Conservation (phyloP, 2,797 vertebrate species). For the Poeciliopsis presidionis region DNA sequence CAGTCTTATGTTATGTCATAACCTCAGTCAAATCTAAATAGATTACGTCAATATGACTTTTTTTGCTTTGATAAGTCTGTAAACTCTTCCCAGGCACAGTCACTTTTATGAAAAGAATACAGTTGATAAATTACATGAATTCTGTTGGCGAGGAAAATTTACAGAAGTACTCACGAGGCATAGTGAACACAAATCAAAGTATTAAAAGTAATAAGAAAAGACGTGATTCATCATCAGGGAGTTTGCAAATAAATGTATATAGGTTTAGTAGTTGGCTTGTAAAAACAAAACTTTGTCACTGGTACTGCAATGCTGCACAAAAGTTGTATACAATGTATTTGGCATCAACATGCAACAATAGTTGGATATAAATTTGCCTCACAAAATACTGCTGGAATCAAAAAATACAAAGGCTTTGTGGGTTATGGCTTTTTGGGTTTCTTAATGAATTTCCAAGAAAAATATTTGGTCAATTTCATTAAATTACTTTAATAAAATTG, state of each 20-base stretch:
- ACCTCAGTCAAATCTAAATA: not conserved
- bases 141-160: not conserved
- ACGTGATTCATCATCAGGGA: too few species aligned
- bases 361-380: not conserved
- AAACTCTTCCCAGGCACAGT: not conserved
- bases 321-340: not conserved
- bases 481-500: not conserved
- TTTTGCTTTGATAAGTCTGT: not conserved
- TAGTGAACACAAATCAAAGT: not conserved
- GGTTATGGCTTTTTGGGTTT: not conserved
- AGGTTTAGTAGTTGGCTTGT: too few species aligned
- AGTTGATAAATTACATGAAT: too few species aligned
- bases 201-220: not conserved
- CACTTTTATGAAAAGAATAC: not conserved
- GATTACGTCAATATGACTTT: not conserved
- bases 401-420: not conserved
- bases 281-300: too few species aligned
- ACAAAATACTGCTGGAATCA: not conserved
- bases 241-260: too few species aligned
- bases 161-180: not conserved
- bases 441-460: not conserved
- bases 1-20: constrained; percentile 35
- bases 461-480: not conserved
- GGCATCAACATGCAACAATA: not conserved
- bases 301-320: too few species aligned